These are phyloP conservation scores for Epicauta chinensis DNA, from an alignment of 1,140 invertebrate species.

Conservation along the genomic window DNA sequence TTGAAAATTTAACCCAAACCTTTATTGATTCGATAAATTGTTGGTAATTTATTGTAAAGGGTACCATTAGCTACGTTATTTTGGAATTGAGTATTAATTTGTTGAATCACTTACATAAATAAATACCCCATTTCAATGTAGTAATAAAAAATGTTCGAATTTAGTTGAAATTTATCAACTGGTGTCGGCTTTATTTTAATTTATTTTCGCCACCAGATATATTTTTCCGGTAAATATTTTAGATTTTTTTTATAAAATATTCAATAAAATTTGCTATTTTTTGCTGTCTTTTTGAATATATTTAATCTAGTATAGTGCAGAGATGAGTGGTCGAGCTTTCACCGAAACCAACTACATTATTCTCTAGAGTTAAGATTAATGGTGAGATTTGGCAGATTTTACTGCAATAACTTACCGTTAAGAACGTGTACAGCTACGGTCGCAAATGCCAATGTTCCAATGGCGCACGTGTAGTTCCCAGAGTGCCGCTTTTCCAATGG, in stretches of 20 bases:
- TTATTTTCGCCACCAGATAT: neutral
- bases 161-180: no score
- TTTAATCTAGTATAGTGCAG: neutral
- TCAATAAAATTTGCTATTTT: neutral
- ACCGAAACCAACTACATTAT: conserved; percentile 18
- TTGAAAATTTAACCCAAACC: no score
- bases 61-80: no score
- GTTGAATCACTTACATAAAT: no score
- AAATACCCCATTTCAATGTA: no score
- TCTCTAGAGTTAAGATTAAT: conserved; percentile 27
- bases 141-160: no score
- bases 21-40: no score
- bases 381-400: conserved; percentile 29
- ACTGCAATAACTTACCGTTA: conserved; percentile 45
- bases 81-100: no score
- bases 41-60: no score
- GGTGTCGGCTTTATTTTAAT: neutral
- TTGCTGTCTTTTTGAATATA: neutral
- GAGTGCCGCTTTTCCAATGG: conserved; percentile 45
- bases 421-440: conserved; percentile 49
- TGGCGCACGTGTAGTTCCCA: conserved; percentile 46
- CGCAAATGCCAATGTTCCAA: conserved; percentile 42
- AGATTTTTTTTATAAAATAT: neutral
- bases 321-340: conserved; percentile 1
- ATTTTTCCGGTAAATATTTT: neutral